phyloP scores from a whole-genome alignment of 2,888 invertebrate genomes.

The Diadromus collaris region DNA sequence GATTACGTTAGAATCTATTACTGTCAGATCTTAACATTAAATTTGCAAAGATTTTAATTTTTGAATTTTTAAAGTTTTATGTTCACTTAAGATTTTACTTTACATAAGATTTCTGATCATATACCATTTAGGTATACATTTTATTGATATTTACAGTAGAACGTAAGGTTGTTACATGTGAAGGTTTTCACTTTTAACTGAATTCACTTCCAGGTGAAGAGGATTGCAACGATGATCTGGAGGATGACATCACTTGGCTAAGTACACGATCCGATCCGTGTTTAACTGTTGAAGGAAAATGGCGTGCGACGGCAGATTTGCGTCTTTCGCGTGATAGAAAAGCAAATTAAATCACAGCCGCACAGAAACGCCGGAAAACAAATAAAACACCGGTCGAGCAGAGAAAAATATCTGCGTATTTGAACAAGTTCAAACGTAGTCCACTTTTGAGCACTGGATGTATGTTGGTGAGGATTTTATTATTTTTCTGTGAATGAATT shows the following conservation, averaged over 20 bases:
- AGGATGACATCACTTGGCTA: neutral
- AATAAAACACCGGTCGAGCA: neutral
- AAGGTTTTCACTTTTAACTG: too few species aligned
- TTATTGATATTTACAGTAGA: too few species aligned
- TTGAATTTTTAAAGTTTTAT: too few species aligned
- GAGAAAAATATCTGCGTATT: neutral
- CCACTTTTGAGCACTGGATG: constrained; percentile 5
- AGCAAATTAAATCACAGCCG: neutral
- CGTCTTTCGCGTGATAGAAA: neutral
- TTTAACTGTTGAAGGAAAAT: neutral
- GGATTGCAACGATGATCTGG: neutral
- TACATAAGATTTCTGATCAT: too few species aligned
- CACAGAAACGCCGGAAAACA: constrained; percentile 8
- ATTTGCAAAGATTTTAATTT: too few species aligned
- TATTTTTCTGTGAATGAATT: neutral
- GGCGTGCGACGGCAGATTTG: constrained; percentile 3
- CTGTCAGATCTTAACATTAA: too few species aligned
- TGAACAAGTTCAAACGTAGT: neutral
- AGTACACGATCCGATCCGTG: constrained; percentile 5
- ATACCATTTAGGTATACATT: too few species aligned
- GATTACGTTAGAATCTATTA: too few species aligned
- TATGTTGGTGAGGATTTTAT: constrained; percentile 8
- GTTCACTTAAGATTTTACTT: too few species aligned
- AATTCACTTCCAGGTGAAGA: neutral
- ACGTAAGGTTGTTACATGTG: too few species aligned